Evolutionary conservation across 2,797 vertebrate genomes (phyloP).

Genomic region (Danio tinwini): DNA sequence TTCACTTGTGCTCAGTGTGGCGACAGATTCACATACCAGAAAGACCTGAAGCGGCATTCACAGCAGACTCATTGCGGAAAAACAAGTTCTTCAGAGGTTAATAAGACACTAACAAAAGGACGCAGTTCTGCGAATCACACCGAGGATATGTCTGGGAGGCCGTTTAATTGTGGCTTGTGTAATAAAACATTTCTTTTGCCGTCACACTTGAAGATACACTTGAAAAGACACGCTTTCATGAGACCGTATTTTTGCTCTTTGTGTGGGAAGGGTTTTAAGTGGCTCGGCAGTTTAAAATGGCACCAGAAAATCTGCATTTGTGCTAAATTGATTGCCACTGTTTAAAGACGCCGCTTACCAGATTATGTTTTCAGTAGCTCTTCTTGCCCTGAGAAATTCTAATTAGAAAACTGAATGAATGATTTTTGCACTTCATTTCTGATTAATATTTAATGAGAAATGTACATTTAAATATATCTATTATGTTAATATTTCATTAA

Average conservation of each 20-base stretch:
- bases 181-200: conserved; percentile 1
- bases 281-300: conserved; percentile 6
- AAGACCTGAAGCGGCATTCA: neutral
- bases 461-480: too few relatives aligned
- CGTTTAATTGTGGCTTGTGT: neutral
- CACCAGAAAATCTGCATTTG: conserved; percentile 28
- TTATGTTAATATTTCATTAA: too few relatives aligned
- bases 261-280: conserved; percentile 34
- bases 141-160: neutral
- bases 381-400: too few relatives aligned
- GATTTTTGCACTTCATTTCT: too few relatives aligned
- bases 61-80: neutral
- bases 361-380: too few relatives aligned
- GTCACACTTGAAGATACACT: conserved; percentile 7
- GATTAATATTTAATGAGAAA: too few relatives aligned
- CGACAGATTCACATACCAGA: neutral
- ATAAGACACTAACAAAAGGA: neutral
- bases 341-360: neutral
- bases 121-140: neutral
- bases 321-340: neutral
- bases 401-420: too few relatives aligned
- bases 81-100: neutral
- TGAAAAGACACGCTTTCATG: conserved; percentile 3
- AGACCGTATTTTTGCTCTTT: conserved; percentile 20
- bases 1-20: neutral